Base-by-base conservation (phyloP, 2,888 invertebrate genomes). In the Chaetoderma sp. region DNA sequence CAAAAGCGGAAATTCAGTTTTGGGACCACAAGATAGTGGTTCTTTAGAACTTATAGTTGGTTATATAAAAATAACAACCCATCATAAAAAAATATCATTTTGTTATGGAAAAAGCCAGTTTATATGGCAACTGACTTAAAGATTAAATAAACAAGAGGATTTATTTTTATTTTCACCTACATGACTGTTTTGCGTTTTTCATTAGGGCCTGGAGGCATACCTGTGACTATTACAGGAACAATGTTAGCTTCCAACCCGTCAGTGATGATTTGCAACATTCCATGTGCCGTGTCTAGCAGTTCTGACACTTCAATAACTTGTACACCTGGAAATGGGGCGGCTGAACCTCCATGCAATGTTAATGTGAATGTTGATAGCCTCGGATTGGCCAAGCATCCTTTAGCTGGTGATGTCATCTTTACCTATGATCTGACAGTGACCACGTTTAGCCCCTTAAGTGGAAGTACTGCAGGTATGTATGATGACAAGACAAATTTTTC, bases 381-480 rank as follows among this genome's bases (percentile, higher is more conserved):
- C 10, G 72, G 72, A 4, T 47, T 56, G 21, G 68, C 72, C 18
- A 45, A 50, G n/a, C 58, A 18, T 27, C n/a, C n/a, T n/a, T 50
- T 68, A 28, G 49, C 64, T 47, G 68, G 73, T 42, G 61, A 65
- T 39, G 49, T 65, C 6, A 66, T 33, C n/a, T 70, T 67, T 49
- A 61, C 68, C 42, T 71, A 60, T 63, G 33, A 63, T 54, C 58
- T 69, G 30, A 67, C 72, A n/a, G 66, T 78, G 16, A 70, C 70
- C 1, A 59, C 68, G 4, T 60, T 77, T 28, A 63, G 58, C 5
- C 77, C 76, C 4, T 25, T 58, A 0, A 39, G 63, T 8, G 80
- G 79, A 6, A 78, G 80, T 60, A 63, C 70, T 3, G 72, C 66
- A 54, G 80, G 80, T 76, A 42, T 13, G 50, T 49, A 8, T 54